These are phyloP conservation scores for Callopanchax toddi DNA, from an alignment of 2,113 vertebrate species.

Conservation along the genomic window DNA sequence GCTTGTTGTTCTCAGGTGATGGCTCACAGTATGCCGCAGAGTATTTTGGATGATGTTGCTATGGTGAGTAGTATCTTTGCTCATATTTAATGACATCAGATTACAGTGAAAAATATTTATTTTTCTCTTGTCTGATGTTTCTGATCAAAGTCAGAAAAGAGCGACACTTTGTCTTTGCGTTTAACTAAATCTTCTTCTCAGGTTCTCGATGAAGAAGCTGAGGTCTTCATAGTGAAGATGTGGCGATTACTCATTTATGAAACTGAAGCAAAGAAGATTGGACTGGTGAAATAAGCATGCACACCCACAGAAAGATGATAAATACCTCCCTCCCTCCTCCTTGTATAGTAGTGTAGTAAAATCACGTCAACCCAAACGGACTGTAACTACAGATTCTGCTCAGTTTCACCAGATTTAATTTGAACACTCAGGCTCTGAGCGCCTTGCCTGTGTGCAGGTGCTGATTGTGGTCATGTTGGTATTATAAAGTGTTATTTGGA, in stretches of 20 bases:
- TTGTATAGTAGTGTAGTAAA: constrained; percentile 51
- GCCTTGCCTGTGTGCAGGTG: constrained; percentile 34
- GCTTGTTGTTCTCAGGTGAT: constrained; percentile 85
- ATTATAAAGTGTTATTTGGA: constrained; percentile 45
- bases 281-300: constrained; percentile 91
- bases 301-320: constrained; percentile 37
- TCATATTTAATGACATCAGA: too few relatives aligned
- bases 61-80: constrained; percentile 86
- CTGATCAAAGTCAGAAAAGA: too few relatives aligned
- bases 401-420: constrained; percentile 5
- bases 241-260: constrained; percentile 99
- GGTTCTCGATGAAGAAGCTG: constrained; percentile 99
- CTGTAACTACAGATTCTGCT: constrained; percentile 30
- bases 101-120: too few relatives aligned
- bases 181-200: constrained; percentile 44
- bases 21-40: constrained; percentile 97
- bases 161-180: too few relatives aligned
- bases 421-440: constrained; percentile 31
- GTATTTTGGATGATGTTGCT: constrained; percentile 97
- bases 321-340: neutral
- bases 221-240: constrained; percentile 99
- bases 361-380: constrained; percentile 32
- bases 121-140: too few relatives aligned
- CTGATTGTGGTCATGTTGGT: constrained; percentile 43
- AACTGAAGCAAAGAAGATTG: constrained; percentile 99